Conservation (phyloP, 2,888 invertebrate species). For the Ophioninae sp. region DNA sequence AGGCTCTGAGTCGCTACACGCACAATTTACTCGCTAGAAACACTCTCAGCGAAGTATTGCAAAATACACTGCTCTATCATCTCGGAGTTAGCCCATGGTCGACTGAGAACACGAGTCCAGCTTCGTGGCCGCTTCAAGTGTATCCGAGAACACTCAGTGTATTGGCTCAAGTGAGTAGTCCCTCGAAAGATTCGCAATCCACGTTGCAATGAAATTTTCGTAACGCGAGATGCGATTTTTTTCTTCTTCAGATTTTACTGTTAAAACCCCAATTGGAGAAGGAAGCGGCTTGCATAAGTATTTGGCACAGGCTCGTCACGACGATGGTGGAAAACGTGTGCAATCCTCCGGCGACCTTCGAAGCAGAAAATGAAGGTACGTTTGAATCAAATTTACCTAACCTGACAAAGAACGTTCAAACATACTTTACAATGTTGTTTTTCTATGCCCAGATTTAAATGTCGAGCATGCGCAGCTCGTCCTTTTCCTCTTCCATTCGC, state of each 20-base stretch:
- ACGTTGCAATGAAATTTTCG: conserved; percentile 1
- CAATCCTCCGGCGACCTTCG: conserved; percentile 84
- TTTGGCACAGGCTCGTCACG: conserved; percentile 95
- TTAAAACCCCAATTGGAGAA: conserved; percentile 92
- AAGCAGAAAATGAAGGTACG: conserved; percentile 88
- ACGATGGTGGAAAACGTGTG: conserved; percentile 94
- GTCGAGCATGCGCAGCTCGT: conserved; percentile 97
- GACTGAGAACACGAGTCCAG: conserved; percentile 83
- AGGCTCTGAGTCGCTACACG: conserved; percentile 89
- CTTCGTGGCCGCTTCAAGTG: conserved; percentile 90
- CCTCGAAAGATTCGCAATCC: neutral
- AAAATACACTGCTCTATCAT: conserved; percentile 88
- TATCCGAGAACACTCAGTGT: conserved; percentile 90
- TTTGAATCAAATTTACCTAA: neutral
- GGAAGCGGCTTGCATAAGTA: conserved; percentile 93
- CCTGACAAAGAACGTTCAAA: neutral
- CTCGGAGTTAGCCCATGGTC: conserved; percentile 89
- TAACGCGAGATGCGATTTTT: conserved; percentile 39
- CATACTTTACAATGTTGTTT: neutral
- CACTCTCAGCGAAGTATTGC: conserved; percentile 86
- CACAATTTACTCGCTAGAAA: conserved; percentile 89
- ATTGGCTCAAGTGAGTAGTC: conserved; percentile 87
- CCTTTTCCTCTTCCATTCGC: conserved; percentile 95
- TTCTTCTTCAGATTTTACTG: conserved; percentile 84
- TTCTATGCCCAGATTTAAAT: conserved; percentile 87